Base-by-base conservation (phyloP, 2,797 vertebrate species). In the Aphelocoma californica region DNA sequence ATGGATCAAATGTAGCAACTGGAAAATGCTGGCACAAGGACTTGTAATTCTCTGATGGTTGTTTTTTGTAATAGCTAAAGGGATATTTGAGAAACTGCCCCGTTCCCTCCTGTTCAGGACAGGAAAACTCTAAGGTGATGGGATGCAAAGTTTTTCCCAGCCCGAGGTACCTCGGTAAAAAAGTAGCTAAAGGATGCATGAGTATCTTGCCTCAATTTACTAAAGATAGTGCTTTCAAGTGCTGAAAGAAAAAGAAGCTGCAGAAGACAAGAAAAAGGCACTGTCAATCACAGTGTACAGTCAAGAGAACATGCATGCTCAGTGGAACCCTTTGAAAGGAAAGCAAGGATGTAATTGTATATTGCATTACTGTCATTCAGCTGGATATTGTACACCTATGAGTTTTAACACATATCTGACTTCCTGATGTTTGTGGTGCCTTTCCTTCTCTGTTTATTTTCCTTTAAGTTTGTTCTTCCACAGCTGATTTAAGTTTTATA, bases 221-320 rank as follows among this genome's bases (percentile, higher is more conserved):
- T 82, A 82, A 91, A 95, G 92, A 69, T 65, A 81, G n/a, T n/a
- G 12, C 14, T 79, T 90, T 93, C 50, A 72, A 81, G 31, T 62
- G 62, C 47, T 7, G 2, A 90, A 88, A 86, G 16, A 70, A 60
- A 92, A 88, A 71, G 45, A 50, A 78, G 25, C 40, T 73, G 24
- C 23, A 42, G 53, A 77, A 92, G 60, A 93, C 57, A 75, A 82
- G 67, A 64, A 87, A 86, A 16, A 64, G 87, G 75, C 14, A 14
- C 58, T 88, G 74, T 87, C 91, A 87, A 15, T 47, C 7, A 31
- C 60, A 83, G 25, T 18, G 15, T 50, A 56, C 23, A 85, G 74
- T 54, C 56, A 64, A 64, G 53, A 61, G 21, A 73, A 82, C 50
- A 36, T 26, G 19, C 40, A 61, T 74, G 38, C 78, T 88, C 62